Conservation (phyloP, 1,140 invertebrate genomes). For the Procambarus virginalis region DNA sequence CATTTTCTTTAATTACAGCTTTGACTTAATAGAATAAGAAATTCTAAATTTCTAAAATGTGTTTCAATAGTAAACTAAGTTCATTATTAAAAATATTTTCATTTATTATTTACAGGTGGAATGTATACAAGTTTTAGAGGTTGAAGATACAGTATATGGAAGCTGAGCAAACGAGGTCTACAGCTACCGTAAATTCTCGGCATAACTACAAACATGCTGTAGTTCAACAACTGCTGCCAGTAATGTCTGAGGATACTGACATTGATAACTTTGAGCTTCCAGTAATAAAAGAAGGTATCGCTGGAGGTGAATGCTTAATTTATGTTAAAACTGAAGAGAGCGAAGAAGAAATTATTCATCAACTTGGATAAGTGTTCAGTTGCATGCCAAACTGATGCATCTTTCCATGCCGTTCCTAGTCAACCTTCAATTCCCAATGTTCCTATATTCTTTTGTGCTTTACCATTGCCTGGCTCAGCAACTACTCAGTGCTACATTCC, state of each 20-base stretch:
- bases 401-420: not conserved
- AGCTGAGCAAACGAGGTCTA: too few species aligned
- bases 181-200: too few species aligned
- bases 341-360: constrained; percentile 38
- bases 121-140: too few species aligned
- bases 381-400: constrained; percentile 32
- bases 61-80: too few species aligned
- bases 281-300: not conserved
- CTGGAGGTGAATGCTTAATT: constrained; percentile 14
- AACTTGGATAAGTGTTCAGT: constrained; percentile 11
- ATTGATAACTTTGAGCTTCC: not conserved
- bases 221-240: not conserved
- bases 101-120: too few species aligned
- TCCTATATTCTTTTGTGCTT: constrained; percentile 43
- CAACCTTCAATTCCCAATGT: constrained; percentile 15
- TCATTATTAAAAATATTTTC: too few species aligned
- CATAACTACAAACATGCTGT: not conserved
- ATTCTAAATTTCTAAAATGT: too few species aligned
- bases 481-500: constrained; percentile 47
- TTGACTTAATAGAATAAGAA: too few species aligned
- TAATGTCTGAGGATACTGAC: not conserved
- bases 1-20: too few species aligned
- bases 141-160: too few species aligned
- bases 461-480: constrained; percentile 1
- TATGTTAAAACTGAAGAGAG: not conserved